Evolutionary conservation across 2,113 vertebrate genomes (phyloP).

Genomic region (Varanus salvator): DNA sequence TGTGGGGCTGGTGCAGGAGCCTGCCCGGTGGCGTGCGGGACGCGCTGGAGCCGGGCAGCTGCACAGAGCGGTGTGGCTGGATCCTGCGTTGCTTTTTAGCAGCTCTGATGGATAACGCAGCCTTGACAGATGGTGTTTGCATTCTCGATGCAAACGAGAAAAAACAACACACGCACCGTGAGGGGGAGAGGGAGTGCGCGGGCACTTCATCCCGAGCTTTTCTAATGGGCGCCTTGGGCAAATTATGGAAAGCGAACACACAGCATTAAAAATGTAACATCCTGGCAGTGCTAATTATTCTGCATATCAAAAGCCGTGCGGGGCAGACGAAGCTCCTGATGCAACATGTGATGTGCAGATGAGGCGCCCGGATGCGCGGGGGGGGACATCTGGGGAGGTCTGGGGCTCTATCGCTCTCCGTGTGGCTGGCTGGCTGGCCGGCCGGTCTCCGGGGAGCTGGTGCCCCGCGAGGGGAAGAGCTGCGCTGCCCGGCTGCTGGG

Average conservation of each 20-base stretch:
- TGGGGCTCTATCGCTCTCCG: not conserved
- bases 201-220: not conserved
- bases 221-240: accelerated
- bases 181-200: no score
- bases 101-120: not conserved
- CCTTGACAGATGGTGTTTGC: not conserved
- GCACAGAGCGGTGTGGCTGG: not conserved
- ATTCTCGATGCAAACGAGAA: not conserved
- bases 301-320: conserved; percentile 5
- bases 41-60: not conserved
- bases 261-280: conserved; percentile 33
- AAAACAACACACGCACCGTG: no score
- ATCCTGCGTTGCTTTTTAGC: not conserved
- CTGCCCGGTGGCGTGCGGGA: not conserved
- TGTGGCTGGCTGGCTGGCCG: no score
- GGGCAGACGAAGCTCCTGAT: not conserved
- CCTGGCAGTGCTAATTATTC: conserved; percentile 32
- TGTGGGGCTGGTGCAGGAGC: no score
- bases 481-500: not conserved
- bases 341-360: not conserved
- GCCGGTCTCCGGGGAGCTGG: not conserved
- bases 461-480: no score
- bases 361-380: not conserved
- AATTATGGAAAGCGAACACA: not conserved
- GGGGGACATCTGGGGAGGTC: not conserved